phyloP scores from a whole-genome alignment of 2,888 invertebrate species.

The Acronicta psi region DNA sequence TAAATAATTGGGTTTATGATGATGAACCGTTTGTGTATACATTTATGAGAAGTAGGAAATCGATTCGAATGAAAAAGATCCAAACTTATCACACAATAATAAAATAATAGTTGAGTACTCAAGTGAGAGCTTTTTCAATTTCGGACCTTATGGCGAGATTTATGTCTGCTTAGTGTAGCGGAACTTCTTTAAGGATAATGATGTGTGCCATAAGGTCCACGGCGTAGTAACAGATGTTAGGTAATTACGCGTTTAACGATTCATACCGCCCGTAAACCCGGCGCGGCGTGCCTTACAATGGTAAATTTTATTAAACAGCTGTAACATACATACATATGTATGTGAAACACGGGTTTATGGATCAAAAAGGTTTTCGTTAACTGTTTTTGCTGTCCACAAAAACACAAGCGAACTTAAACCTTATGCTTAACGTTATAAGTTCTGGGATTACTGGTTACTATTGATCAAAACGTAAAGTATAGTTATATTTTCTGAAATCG shows the following conservation, averaged over 20 bases:
- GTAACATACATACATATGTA: constrained; percentile 61
- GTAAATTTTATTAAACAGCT: constrained; percentile 67
- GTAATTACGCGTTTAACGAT: constrained; percentile 56
- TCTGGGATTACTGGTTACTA: neutral
- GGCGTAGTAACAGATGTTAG: constrained; percentile 57
- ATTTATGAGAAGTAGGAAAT: no score
- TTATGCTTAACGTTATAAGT: accelerated
- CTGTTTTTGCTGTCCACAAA: constrained; percentile 13
- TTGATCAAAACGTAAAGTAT: constrained; percentile 9
- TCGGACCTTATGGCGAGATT: constrained; percentile 1
- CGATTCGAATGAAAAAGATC: no score
- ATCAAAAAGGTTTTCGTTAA: constrained; percentile 52
- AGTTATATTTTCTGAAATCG: constrained; percentile 43
- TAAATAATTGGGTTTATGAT: no score
- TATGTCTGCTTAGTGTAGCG: neutral
- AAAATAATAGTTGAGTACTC: no score
- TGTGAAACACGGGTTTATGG: constrained; percentile 60
- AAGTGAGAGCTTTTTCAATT: neutral
- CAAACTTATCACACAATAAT: no score
- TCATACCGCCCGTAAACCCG: constrained; percentile 50
- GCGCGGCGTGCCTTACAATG: constrained; percentile 57
- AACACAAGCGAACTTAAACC: constrained; percentile 6
- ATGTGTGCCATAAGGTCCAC: neutral
- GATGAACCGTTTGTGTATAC: no score
- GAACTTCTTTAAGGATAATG: neutral